Evolutionary conservation across 2,113 vertebrate genomes (phyloP).

Genomic region (Sinocyclocheilus rhinocerous): DNA sequence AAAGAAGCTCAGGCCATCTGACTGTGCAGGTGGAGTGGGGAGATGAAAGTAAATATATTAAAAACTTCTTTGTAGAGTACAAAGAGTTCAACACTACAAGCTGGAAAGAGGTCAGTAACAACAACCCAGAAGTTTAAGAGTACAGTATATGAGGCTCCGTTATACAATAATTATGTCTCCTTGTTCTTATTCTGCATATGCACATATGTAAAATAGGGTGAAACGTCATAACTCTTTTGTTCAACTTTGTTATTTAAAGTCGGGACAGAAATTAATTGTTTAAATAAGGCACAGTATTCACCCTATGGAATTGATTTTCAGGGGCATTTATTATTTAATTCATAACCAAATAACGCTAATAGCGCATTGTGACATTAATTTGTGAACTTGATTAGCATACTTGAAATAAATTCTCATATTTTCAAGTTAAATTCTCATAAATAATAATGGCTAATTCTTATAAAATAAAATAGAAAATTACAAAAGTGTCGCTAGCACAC

Average conservation of each 20-base stretch:
- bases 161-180: background rate
- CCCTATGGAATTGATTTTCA: background rate
- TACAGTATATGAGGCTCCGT: background rate
- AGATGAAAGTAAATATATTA: background rate
- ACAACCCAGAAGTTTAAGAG: background rate
- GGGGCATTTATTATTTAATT: background rate
- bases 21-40: slow-evolving; percentile 63
- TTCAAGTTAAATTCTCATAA: too few species aligned
- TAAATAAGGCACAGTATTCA: background rate
- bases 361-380: background rate
- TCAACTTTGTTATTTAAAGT: background rate
- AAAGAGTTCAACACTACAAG: slow-evolving; percentile 31
- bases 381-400: background rate
- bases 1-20: slow-evolving; percentile 58
- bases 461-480: background rate
- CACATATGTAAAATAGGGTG: background rate
- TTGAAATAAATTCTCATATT: background rate
- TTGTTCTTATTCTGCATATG: background rate
- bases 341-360: background rate
- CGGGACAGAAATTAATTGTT: background rate
- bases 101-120: slow-evolving; percentile 65
- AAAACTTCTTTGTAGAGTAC: slow-evolving; percentile 61
- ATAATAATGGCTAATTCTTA: background rate
- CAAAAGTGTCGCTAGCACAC: background rate
- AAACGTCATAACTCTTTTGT: background rate